Percentiles rank a stretch among this genome's conserved stretches.
These are phyloP conservation scores for Hippopotamyrus pictus DNA, from an alignment of 2,797 vertebrate species.

Conservation along the genomic window DNA sequence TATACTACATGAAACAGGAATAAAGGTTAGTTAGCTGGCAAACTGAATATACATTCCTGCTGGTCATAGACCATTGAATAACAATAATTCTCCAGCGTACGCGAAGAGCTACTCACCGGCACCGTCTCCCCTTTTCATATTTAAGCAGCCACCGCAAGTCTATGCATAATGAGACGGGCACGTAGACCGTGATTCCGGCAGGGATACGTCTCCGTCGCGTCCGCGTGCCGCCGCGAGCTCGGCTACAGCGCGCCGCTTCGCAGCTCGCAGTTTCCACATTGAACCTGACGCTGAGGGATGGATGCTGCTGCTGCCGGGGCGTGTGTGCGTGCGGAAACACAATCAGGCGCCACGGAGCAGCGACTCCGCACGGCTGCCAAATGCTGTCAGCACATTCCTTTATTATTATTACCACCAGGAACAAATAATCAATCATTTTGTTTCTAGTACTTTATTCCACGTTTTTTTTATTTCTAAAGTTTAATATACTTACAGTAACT, in stretches of 20 bases:
- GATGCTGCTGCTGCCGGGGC: background rate
- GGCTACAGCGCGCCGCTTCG: background rate
- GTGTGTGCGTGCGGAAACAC: background rate
- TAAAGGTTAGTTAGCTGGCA: background rate
- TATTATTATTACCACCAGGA: background rate
- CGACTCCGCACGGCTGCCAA: background rate
- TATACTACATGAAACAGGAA: background rate
- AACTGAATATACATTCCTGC: background rate
- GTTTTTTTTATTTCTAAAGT: background rate
- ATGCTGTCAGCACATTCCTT: background rate
- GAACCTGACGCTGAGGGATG: background rate
- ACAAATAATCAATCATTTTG: background rate
- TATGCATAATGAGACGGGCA: background rate
- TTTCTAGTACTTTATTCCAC: background rate
- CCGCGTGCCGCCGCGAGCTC: background rate
- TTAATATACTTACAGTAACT: background rate
- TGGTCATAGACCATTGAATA: background rate
- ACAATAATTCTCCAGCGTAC: background rate
- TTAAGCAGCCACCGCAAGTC: background rate
- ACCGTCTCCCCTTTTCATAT: conserved; percentile 8
- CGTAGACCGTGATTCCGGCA: background rate
- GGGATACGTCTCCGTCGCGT: background rate
- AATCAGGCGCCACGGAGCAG: background rate
- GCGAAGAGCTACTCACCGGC: background rate
- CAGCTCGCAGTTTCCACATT: conserved; percentile 7